These are phyloP conservation scores for Suncus etruscus DNA, from an alignment of 2,113 vertebrate genomes.

Conservation along the genomic window DNA sequence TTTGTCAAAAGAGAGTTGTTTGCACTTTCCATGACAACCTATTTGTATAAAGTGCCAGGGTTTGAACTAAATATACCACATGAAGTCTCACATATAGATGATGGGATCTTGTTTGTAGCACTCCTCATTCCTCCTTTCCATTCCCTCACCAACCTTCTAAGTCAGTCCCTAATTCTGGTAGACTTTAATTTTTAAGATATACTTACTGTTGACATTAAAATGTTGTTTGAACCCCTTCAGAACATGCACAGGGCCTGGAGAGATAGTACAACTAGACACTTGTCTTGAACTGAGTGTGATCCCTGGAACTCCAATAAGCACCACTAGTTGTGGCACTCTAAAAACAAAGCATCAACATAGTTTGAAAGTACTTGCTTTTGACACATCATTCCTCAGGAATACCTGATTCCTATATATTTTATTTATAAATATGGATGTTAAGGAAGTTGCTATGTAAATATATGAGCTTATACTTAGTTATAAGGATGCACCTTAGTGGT, in stretches of 20 bases:
- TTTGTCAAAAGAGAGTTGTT: constrained; percentile 74
- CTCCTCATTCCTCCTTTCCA: not conserved
- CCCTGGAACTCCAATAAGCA: no score
- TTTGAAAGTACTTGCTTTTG: constrained; percentile 7
- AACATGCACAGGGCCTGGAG: not conserved
- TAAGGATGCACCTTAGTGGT: no score
- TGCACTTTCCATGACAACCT: constrained; percentile 56
- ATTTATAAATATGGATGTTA: not conserved
- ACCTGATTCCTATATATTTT: not conserved
- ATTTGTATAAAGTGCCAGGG: constrained; percentile 70
- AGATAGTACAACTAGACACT: no score
- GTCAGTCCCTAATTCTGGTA: not conserved
- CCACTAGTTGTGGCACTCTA: no score
- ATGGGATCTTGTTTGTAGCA: not conserved
- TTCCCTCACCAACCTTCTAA: not conserved
- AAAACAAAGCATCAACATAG: not conserved
- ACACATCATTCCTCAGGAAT: not conserved
- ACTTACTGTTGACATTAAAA: not conserved
- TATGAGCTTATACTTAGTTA: not conserved
- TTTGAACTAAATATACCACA: constrained; percentile 60
- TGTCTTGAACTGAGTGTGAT: no score
- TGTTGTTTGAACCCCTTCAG: not conserved
- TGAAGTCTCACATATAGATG: constrained; percentile 25
- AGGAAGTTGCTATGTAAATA: not conserved
- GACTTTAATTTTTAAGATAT: not conserved